Evolutionary conservation across 2,113 vertebrate genomes (phyloP), one percentile per base, ranked within the genome.

Genomic region (Equus quagga): DNA sequence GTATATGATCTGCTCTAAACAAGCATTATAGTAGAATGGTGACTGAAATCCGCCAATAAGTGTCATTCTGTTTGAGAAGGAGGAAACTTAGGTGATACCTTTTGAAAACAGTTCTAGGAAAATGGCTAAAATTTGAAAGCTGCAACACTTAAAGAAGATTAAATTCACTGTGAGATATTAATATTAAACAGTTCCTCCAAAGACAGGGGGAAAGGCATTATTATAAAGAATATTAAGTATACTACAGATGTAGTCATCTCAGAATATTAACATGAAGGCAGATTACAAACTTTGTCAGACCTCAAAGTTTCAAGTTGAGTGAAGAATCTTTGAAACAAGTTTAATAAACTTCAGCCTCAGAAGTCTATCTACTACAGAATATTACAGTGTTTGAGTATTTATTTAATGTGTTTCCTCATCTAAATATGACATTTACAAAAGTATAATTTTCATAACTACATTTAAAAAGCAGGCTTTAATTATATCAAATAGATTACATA

Each of bases 61-160:
- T 70, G 36, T 41, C 19, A 73, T 84, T 70, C 87, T 85, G 60
- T 80, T 70, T 92, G 60, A 89, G 67, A 64, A 76, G 6, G 67
- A 78, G 70, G 36, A 95, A 83, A 96, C 6, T 9, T 54, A 75
- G 13, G n/a, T 49, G 73, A 49, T 76, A 81, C 70, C 26, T 84
- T 95, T 89, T 46, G 69, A 51, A 96, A 92, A 95, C 2, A 41
- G 19, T 87, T 95, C n/a, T 26, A 96, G 75, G 33, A 78, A 94
- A 92, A 92, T 46, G 65, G 78, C 62, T 90, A 87, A 92, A 92
- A 87, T 67, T 18, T 84, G 49, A 91, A 94, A 97, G 73, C 6
- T 86, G 13, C 65, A 54, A 82, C 6, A 82, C 5, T 89, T 46
- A 36, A 80, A 81, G 86, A 82, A 69, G 56, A 11, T 84, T 72